Conservation (phyloP, 2,797 vertebrate species). For the Pseudochromis fuscus region DNA sequence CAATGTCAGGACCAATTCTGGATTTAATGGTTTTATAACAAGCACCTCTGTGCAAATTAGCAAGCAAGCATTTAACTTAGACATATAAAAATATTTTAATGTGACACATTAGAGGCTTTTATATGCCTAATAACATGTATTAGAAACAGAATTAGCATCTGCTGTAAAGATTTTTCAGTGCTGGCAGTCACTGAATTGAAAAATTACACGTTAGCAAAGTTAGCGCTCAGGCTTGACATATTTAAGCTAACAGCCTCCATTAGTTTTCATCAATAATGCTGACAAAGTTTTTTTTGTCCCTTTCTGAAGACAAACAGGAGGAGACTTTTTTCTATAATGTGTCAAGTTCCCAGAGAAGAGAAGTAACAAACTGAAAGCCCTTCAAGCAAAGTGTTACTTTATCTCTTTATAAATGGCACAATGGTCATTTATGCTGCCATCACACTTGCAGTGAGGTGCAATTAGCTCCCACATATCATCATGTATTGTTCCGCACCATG, state of each 20-base stretch:
- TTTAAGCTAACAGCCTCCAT: neutral
- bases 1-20: conserved; percentile 17
- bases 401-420: conserved; percentile 48
- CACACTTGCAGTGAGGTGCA: conserved; percentile 44
- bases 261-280: conserved; percentile 17
- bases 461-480: conserved; percentile 54
- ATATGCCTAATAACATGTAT: conserved; percentile 4
- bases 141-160: conserved; percentile 11
- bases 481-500: conserved; percentile 36
- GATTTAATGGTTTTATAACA: conserved; percentile 8
- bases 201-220: conserved; percentile 1
- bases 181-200: conserved; percentile 6
- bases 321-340: neutral
- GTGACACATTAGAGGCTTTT: conserved; percentile 9
- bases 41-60: conserved; percentile 18
- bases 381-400: conserved; percentile 44
- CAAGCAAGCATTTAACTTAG: conserved; percentile 5
- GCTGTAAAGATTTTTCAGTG: conserved; percentile 10
- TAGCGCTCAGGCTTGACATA: conserved; percentile 5
- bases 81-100: conserved; percentile 28
- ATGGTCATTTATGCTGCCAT: conserved; percentile 35
- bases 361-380: conserved; percentile 22
- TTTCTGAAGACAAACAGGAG: neutral
- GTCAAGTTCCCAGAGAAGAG: conserved; percentile 7
- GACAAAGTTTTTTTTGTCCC: conserved; percentile 15